Conservation (phyloP, 2,113 vertebrate genomes). For the Mastomys coucha region DNA sequence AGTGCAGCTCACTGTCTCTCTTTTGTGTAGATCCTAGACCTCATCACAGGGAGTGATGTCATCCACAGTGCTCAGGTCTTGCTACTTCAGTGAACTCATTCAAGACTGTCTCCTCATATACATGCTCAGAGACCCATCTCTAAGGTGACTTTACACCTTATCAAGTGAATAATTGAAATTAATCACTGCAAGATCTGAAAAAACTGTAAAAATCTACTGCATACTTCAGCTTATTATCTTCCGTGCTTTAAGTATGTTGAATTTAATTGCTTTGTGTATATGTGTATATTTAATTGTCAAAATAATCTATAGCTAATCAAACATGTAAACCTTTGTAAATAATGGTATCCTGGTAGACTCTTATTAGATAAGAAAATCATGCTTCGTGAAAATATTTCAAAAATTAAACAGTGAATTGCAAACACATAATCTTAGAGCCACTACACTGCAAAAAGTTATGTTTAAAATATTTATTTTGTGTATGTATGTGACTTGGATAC, state of each 20-base stretch:
- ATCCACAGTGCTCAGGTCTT: neutral
- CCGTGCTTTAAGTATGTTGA: neutral
- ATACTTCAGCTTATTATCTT: neutral
- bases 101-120: neutral
- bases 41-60: neutral
- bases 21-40: neutral
- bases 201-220: neutral
- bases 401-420: neutral
- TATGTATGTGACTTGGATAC: neutral
- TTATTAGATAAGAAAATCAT: neutral
- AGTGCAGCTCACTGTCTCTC: neutral
- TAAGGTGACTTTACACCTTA: neutral
- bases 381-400: constrained; percentile 13
- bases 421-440: neutral
- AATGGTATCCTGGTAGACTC: neutral
- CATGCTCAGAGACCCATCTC: neutral
- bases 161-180: neutral
- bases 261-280: neutral
- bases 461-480: neutral
- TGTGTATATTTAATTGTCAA: neutral
- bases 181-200: neutral
- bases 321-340: neutral
- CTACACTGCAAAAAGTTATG: neutral
- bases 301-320: neutral
- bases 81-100: neutral